Conservation (phyloP, 2,113 vertebrate genomes). For the Accipiter cooperii region DNA sequence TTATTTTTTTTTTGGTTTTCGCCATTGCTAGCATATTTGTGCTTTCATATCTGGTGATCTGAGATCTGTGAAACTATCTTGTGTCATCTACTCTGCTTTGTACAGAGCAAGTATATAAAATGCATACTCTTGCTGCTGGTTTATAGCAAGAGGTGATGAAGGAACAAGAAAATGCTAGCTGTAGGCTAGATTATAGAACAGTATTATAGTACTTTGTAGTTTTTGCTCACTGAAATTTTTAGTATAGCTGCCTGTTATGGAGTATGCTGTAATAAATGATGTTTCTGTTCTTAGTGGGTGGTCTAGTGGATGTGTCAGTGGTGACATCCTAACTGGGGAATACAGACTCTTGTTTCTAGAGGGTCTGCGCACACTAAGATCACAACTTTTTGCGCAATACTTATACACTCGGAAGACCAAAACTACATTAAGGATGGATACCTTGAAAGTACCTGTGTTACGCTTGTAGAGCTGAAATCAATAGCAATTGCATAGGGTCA, state of each 20-base stretch:
- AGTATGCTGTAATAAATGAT: not conserved
- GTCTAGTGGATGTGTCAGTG: not conserved
- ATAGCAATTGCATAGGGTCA: not conserved
- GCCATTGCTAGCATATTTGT: not conserved
- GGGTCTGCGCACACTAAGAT: not conserved
- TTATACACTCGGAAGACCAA: not conserved
- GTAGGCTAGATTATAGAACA: not conserved
- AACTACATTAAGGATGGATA: not conserved
- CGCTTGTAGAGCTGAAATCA: not conserved
- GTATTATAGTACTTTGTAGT: not conserved
- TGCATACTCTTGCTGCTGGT: not conserved
- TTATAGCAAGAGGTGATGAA: not conserved
- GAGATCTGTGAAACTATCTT: not conserved
- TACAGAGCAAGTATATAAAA: not conserved
- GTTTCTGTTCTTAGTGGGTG: not conserved
- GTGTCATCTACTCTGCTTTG: not conserved
- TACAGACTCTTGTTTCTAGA: not conserved
- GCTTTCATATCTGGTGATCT: not conserved
- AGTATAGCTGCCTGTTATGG: not conserved
- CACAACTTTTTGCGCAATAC: not conserved
- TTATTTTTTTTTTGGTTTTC: too few relatives aligned
- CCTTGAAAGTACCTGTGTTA: not conserved
- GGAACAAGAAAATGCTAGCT: not conserved
- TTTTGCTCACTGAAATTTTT: not conserved
- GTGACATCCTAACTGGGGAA: not conserved